Conservation (phyloP, 2,888 invertebrate species). For the Odontothrips loti region DNA sequence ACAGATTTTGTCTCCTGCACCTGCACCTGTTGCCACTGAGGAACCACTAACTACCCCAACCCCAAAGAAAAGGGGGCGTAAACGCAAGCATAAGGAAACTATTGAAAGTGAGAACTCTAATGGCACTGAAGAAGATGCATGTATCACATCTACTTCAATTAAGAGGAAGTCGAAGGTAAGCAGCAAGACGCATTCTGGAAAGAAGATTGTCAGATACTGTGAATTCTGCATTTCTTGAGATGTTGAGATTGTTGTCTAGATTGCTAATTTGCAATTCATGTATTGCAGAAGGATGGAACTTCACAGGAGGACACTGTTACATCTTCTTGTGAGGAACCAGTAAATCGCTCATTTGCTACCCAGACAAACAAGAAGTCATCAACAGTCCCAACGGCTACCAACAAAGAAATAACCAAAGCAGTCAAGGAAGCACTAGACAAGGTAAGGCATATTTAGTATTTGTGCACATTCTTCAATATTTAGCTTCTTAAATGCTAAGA, state of each 20-base stretch:
- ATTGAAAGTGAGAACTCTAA: conserved; percentile 29
- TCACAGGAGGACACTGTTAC: conserved; percentile 43
- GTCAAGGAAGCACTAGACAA: conserved; percentile 27
- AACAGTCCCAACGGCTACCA: not conserved
- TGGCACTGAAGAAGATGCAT: conserved; percentile 36
- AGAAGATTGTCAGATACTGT: not conserved
- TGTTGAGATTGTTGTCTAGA: not conserved
- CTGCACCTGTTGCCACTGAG: not conserved
- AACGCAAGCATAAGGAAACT: conserved; percentile 15
- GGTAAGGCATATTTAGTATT: not conserved
- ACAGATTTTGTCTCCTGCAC: not conserved
- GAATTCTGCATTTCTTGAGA: not conserved
- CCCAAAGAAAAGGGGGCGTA: not conserved
- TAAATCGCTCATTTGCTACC: conserved; percentile 34
- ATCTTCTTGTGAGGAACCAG: conserved; percentile 43
- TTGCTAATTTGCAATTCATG: not conserved
- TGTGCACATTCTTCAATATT: not conserved
- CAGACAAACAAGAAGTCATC: conserved; percentile 34
- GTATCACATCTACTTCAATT: conserved; percentile 37
- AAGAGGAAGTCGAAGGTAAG: not conserved
- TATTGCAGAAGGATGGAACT: conserved; percentile 34
- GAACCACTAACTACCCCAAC: not conserved
- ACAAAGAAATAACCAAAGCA: conserved; percentile 28
- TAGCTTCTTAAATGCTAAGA: not conserved
- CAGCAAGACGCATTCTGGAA: not conserved